phyloP scores from a whole-genome alignment of 1,140 invertebrate species.

The Eulimnadia texana region DNA sequence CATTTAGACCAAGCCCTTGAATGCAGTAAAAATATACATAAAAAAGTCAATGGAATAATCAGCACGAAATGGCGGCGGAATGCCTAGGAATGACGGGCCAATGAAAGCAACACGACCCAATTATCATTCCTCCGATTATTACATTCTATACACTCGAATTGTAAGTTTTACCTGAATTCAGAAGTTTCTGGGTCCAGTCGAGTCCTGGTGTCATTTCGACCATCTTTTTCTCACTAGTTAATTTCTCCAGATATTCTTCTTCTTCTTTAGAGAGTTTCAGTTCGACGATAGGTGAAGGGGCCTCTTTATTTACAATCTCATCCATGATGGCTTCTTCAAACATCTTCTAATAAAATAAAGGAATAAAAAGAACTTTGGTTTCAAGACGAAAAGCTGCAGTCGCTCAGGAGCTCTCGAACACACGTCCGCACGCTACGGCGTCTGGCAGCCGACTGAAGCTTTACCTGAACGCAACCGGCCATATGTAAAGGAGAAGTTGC shows the following conservation, averaged over 20 bases:
- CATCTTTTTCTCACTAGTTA: constrained; percentile 2
- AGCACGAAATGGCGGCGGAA: too few relatives aligned
- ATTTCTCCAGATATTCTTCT: constrained; percentile 9
- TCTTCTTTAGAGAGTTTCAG: neutral
- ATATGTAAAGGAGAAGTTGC: neutral
- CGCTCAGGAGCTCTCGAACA: neutral
- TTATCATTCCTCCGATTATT: too few relatives aligned
- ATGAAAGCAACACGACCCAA: too few relatives aligned
- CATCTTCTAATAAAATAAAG: neutral
- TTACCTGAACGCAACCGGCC: neutral
- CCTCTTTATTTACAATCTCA: neutral
- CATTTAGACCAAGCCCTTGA: too few relatives aligned
- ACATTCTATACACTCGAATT: too few relatives aligned
- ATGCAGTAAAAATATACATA: too few relatives aligned
- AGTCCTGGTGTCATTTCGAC: constrained; percentile 8
- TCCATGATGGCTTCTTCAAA: neutral
- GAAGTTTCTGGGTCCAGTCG: constrained; percentile 10
- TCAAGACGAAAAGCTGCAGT: neutral
- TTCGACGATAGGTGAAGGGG: neutral
- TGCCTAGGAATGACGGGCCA: too few relatives aligned
- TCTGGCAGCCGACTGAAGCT: neutral
- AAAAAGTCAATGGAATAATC: too few relatives aligned
- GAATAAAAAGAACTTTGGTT: neutral
- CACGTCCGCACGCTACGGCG: neutral
- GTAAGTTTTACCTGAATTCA: constrained; percentile 3